Conservation (phyloP, 2,113 vertebrate species). For the Chaetops frenatus region DNA sequence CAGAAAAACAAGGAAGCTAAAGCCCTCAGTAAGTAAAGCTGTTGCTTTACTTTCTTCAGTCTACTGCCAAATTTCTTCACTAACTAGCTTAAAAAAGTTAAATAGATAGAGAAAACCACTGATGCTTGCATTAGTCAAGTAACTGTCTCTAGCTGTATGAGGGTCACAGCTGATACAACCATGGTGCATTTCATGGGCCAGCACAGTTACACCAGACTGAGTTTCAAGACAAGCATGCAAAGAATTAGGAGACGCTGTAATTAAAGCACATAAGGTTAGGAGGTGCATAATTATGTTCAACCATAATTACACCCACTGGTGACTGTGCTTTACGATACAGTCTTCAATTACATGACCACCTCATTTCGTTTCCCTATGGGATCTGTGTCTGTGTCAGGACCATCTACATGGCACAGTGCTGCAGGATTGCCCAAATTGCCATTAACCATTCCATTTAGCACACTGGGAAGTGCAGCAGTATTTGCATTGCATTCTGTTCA, state of each 20-base stretch:
- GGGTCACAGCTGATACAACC: not conserved
- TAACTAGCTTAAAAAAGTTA: not conserved
- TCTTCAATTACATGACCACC: conserved; percentile 43
- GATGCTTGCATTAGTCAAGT: not conserved
- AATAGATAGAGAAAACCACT: not conserved
- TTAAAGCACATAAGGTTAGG: conserved; percentile 16
- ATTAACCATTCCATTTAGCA: not conserved
- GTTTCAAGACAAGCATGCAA: not conserved
- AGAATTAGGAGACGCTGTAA: conserved; percentile 10
- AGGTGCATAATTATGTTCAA: conserved; percentile 21
- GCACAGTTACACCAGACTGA: not conserved
- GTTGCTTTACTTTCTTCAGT: not conserved
- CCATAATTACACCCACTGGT: conserved; percentile 47
- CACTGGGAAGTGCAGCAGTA: not conserved
- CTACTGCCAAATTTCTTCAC: not conserved
- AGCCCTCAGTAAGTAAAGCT: not conserved
- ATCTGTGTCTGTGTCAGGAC: not conserved
- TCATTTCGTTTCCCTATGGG: not conserved
- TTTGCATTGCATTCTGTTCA: not conserved
- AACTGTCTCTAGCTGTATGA: not conserved
- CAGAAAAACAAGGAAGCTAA: not conserved
- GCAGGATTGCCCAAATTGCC: not conserved
- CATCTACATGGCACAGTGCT: not conserved
- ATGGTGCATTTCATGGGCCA: not conserved
- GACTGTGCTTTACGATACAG: not conserved